These are phyloP conservation scores for Eubasilissa splendida DNA, from an alignment of 2,888 invertebrate genomes.

Conservation along the genomic window DNA sequence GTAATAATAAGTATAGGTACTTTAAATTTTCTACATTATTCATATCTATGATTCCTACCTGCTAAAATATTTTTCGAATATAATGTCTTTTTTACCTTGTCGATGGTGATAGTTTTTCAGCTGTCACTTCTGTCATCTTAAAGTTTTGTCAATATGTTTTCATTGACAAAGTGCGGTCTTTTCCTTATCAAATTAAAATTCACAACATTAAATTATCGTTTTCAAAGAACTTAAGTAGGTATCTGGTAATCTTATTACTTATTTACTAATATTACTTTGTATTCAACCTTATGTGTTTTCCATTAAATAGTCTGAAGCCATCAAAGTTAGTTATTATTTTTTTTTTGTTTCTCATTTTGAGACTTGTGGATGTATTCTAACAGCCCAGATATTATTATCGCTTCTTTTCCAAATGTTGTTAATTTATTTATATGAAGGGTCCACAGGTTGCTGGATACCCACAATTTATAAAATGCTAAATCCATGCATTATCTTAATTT, in stretches of 20 bases:
- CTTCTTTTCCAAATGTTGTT: too few species aligned
- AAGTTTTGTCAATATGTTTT: slow-evolving; percentile 32
- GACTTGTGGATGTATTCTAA: too few species aligned
- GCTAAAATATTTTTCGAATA: too few species aligned
- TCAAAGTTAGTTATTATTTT: not conserved
- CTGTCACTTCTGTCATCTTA: slow-evolving; percentile 20
- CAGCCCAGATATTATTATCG: too few species aligned
- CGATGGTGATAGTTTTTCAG: not conserved
- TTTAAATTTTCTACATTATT: too few species aligned
- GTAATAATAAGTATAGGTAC: too few species aligned
- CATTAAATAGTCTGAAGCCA: not conserved
- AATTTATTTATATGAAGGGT: too few species aligned
- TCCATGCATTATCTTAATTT: too few species aligned
- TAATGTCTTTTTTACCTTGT: not conserved
- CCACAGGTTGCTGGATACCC: too few species aligned
- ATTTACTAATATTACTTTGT: not conserved
- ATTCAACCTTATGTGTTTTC: not conserved
- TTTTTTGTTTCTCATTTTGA: too few species aligned
- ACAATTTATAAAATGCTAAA: too few species aligned
- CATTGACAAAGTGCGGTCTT: not conserved
- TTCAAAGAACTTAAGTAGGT: not conserved
- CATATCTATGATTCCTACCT: too few species aligned
- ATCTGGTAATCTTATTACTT: not conserved
- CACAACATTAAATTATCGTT: not conserved
- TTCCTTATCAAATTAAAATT: not conserved